Conservation (phyloP, 2,797 vertebrate species). For the Pterois miles region DNA sequence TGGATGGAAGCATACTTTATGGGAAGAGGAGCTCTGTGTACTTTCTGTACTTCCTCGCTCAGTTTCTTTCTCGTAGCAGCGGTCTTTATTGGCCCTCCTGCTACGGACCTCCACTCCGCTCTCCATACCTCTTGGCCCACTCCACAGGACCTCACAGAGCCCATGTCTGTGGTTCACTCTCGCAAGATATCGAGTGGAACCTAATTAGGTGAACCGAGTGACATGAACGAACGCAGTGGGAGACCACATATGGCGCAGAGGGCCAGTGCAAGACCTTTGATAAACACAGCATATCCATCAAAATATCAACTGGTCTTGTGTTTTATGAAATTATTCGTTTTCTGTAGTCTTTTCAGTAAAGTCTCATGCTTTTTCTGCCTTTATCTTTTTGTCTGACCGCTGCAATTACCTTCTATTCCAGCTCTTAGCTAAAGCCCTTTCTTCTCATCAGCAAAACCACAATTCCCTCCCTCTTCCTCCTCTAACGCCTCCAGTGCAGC, state of each 20-base stretch:
- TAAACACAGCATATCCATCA: not conserved
- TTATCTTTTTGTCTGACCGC: not conserved
- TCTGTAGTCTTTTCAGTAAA: not conserved
- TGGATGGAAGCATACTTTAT: not conserved
- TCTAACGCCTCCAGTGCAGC: not conserved
- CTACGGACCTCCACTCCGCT: not conserved
- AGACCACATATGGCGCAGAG: not conserved
- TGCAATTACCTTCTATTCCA: conserved; percentile 31
- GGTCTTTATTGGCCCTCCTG: not conserved
- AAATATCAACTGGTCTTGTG: not conserved
- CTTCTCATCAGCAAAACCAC: conserved; percentile 6
- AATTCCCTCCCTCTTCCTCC: not conserved
- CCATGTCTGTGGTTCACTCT: not conserved
- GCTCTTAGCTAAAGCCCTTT: conserved; percentile 21
- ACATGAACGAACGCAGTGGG: conserved; percentile 17
- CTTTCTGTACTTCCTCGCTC: not conserved
- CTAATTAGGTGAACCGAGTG: conserved; percentile 34
- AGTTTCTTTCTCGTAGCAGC: not conserved
- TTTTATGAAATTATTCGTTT: not conserved
- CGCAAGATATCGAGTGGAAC: not conserved
- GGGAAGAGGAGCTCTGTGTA: fast-evolving
- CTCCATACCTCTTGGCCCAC: not conserved
- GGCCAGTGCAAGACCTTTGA: not conserved
- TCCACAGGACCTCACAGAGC: not conserved
- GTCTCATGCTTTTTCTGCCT: not conserved